Conservation (phyloP, 2,797 vertebrate genomes). For the Manis pentadactyla region DNA sequence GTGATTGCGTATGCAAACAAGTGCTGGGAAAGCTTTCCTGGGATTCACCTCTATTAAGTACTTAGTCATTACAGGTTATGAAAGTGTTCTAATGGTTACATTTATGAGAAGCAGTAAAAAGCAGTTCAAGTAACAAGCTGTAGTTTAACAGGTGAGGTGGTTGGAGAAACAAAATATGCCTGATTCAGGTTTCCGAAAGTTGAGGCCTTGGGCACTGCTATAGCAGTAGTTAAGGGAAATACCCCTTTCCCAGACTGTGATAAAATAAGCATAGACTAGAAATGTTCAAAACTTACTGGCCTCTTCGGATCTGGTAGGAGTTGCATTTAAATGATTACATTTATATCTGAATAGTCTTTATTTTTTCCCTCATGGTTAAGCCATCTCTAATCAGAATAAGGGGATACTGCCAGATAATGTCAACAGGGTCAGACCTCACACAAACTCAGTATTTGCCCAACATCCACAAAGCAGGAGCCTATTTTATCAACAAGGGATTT, state of each 20-base stretch:
- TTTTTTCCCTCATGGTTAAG: not conserved
- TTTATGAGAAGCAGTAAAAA: constrained; percentile 57
- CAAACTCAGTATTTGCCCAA: not conserved
- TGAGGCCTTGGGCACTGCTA: not conserved
- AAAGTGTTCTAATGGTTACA: constrained; percentile 57
- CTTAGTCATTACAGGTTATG: constrained; percentile 69
- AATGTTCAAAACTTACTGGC: not conserved
- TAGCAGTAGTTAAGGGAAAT: not conserved
- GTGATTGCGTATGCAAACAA: constrained; percentile 66
- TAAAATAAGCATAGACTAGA: not conserved
- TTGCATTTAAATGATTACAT: not conserved
- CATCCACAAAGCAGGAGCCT: not conserved
- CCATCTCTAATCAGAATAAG: not conserved
- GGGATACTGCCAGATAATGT: not conserved
- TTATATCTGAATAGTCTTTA: not conserved
- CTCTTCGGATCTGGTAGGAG: not conserved
- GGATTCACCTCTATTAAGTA: constrained; percentile 71
- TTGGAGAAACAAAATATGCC: not conserved
- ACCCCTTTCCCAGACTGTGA: not conserved
- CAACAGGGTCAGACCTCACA: not conserved
- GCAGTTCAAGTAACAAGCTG: not conserved
- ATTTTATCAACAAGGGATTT: not conserved
- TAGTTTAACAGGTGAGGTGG: not conserved
- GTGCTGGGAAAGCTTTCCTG: constrained; percentile 64
- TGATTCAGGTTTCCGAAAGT: constrained; percentile 50